Evolutionary conservation across 2,113 vertebrate species (phyloP).

Genomic region (Charina bottae): DNA sequence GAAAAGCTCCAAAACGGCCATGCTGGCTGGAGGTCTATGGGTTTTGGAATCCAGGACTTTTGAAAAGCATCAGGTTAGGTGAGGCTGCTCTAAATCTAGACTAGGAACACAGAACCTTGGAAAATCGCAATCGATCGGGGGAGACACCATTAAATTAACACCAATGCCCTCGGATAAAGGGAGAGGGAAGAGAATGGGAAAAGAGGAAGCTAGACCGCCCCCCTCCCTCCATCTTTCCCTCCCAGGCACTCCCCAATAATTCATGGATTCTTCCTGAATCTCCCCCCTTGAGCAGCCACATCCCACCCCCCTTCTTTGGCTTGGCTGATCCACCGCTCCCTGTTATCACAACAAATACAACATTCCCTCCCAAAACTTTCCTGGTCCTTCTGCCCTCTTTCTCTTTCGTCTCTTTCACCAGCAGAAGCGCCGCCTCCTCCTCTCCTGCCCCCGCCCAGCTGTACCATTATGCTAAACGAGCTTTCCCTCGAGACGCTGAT

Average conservation of each 20-base stretch:
- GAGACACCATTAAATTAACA: background rate
- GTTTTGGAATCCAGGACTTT: background rate
- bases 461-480: background rate
- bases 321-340: background rate
- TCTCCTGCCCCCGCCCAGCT: conserved; percentile 2
- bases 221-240: background rate
- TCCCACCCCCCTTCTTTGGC: no score
- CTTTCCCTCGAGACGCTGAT: background rate
- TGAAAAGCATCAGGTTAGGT: background rate
- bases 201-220: background rate
- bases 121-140: background rate
- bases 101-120: background rate
- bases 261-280: no score
- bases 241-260: background rate
- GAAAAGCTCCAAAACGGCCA: background rate
- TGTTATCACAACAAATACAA: background rate
- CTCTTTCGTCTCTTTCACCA: background rate
- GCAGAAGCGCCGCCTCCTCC: background rate
- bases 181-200: background rate
- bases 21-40: background rate
- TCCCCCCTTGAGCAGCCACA: background rate
- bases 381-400: background rate
- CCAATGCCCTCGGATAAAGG: background rate
- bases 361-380: conserved; percentile 8
- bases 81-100: background rate